Evolutionary conservation across 1,140 invertebrate species (phyloP).

Genomic region (Venustaconcha ellipsiformis): DNA sequence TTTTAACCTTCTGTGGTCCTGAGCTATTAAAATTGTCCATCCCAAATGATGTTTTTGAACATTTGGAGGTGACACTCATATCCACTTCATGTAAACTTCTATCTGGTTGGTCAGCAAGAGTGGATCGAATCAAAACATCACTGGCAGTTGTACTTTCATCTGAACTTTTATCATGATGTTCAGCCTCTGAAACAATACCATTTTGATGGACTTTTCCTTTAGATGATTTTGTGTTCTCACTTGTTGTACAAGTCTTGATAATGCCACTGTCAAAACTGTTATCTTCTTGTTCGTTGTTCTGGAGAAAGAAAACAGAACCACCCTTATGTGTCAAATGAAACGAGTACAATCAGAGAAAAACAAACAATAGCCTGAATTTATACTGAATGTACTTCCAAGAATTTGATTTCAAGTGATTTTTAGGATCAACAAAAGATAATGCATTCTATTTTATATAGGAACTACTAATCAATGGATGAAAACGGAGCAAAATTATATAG

Average conservation of each 20-base stretch:
- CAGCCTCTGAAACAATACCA: not conserved
- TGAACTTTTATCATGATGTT: constrained; percentile 26
- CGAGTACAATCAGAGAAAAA: no score
- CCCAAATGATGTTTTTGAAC: constrained; percentile 43
- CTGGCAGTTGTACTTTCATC: constrained; percentile 56
- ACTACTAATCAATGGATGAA: no score
- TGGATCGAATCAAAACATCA: constrained; percentile 53
- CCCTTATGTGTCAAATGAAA: no score
- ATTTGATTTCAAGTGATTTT: no score
- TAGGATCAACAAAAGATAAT: no score
- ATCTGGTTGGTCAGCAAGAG: constrained; percentile 34
- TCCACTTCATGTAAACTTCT: constrained; percentile 13
- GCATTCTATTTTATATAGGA: no score
- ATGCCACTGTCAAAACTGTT: constrained; percentile 48
- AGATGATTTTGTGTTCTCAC: constrained; percentile 10
- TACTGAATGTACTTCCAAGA: no score
- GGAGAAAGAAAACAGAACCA: no score
- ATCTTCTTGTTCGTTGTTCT: not conserved
- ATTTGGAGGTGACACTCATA: constrained; percentile 37
- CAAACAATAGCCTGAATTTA: no score
- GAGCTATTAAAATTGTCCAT: constrained; percentile 53
- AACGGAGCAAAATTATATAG: no score
- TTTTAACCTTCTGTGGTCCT: constrained; percentile 53
- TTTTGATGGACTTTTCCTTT: constrained; percentile 12
- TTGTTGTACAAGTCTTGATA: constrained; percentile 41